Evolutionary conservation across 2,113 vertebrate species (phyloP).

Genomic region (Noturus placidus): DNA sequence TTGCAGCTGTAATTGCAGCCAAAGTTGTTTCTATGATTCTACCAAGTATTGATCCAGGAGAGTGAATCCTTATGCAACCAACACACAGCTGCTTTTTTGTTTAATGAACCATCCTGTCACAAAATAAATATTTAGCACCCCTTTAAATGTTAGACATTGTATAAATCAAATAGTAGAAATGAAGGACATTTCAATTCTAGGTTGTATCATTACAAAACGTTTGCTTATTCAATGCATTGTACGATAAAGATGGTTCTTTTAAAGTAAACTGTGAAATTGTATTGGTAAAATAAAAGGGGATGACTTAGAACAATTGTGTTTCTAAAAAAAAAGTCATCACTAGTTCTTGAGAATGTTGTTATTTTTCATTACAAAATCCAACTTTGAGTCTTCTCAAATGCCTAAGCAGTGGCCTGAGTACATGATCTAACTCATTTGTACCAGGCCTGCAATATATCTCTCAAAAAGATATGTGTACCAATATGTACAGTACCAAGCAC

Average conservation of each 20-base stretch:
- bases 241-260: neutral
- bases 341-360: neutral
- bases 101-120: neutral
- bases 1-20: neutral
- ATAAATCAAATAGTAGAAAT: neutral
- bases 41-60: neutral
- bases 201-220: neutral
- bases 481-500: neutral
- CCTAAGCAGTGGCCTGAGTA: slow-evolving; percentile 6
- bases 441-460: slow-evolving; percentile 27
- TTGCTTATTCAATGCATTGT: neutral
- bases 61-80: neutral
- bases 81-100: neutral
- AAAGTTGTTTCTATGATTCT: neutral
- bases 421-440: slow-evolving; percentile 39
- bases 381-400: slow-evolving; percentile 20
- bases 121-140: neutral
- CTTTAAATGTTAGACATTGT: neutral
- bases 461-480: slow-evolving; percentile 20
- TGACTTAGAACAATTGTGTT: neutral
- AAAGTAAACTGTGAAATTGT: neutral
- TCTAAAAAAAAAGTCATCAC: slow-evolving; percentile 4
- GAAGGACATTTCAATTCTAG: neutral
- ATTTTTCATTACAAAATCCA: slow-evolving; percentile 11
- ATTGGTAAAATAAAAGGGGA: neutral